Evolutionary conservation across 2,797 vertebrate species (phyloP), one percentile per base, ranked within the genome.

Genomic region (Acanthurus leucopareius): DNA sequence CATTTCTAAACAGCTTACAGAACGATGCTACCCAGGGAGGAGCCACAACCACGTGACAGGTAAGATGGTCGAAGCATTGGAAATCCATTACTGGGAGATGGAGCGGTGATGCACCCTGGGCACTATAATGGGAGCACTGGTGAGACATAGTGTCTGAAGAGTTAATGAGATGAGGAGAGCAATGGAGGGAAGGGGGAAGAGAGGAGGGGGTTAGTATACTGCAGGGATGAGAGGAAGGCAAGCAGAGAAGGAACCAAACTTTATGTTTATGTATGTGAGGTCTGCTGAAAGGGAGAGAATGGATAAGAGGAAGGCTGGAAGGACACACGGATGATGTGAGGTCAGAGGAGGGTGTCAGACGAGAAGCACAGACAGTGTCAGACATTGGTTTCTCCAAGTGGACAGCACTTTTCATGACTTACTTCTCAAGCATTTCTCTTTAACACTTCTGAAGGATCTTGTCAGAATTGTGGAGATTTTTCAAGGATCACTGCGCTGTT

Each of bases 81-180:
- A 90, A 94, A 92, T 92, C 89, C 88, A 93, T 94, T 92, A 92
- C 84, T 70, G 76, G 70, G 77, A 88, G 87, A 91, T 89, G 85
- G 86, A 86, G 82, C 14, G 14, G 72, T 73, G 83, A 85, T 88
- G 90, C 86, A 89, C 85, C 78, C 80, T 73, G 85, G 82, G 79
- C 80, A 80, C 76, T 82, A 79, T 92, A 89, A 91, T 90, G 83
- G 83, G 78, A 84, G 79, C 82, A 58, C 45, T 78, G 68, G 82
- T 88, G 88, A 92, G 87, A 91, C 88, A 75, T 69, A 58, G 48
- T 86, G 89, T 88, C 88, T 89, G 88, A 87, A 72, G 83, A 69
- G 72, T 9, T 83, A 84, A 88, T 82, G 89, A 86, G 86, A 82
- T 70, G 85, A 75, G 72, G 66, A 68, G 67, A 74, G 68, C 40